Conservation (phyloP, 2,888 invertebrate species). For the Drosophila quinaria region DNA sequence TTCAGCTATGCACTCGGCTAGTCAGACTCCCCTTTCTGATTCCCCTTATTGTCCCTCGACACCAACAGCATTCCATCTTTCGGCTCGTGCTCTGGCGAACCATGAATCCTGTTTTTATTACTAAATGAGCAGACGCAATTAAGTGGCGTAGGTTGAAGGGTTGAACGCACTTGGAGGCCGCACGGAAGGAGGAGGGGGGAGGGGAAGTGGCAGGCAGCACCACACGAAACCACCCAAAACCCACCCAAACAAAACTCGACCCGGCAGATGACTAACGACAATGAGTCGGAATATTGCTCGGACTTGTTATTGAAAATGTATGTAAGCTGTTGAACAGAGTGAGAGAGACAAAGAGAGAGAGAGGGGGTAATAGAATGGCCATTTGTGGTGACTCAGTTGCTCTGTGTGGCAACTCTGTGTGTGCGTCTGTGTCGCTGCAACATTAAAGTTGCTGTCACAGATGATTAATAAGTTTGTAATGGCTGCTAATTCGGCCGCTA, state of each 20-base stretch:
- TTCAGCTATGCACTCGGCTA: conserved; percentile 23
- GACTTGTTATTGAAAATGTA: conserved; percentile 46
- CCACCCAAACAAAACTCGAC: conserved; percentile 3
- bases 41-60: background rate
- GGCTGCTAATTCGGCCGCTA: conserved; percentile 35
- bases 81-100: conserved; percentile 28
- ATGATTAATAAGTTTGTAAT: conserved; percentile 68
- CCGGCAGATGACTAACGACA: conserved; percentile 64
- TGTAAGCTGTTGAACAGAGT: conserved; percentile 10
- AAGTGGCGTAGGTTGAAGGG: conserved; percentile 53
- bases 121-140: conserved; percentile 75
- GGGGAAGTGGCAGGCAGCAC: background rate
- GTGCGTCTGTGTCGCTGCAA: conserved; percentile 1
- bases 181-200: background rate
- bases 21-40: background rate
- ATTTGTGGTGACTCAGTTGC: conserved; percentile 62
- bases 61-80: conserved; percentile 25
- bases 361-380: conserved; percentile 3
- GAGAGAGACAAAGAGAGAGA: background rate
- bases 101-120: conserved; percentile 64
- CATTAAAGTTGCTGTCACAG: conserved; percentile 31
- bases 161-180: conserved; percentile 20
- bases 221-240: background rate
- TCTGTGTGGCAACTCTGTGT: conserved; percentile 8
- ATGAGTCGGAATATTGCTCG: conserved; percentile 27